A percentile compares a stretch with the other conserved stretches of the same genome.
Conservation (phyloP, 2,888 invertebrate genomes). For the Sinopyrophorus schimmeli region DNA sequence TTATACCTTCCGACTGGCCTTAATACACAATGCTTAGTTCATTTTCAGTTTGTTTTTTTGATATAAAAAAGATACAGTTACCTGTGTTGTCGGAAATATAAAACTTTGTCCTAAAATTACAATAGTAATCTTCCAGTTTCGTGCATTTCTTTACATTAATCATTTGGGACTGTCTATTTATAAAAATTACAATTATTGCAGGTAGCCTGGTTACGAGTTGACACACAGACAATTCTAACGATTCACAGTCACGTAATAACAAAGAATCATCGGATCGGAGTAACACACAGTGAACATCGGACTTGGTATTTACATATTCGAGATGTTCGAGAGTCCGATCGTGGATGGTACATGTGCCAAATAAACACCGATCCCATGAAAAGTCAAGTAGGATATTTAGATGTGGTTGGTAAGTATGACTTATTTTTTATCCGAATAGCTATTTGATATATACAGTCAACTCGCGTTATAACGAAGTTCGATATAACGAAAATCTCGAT, state of each 20-base stretch:
- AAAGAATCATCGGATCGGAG: slow-evolving; percentile 83
- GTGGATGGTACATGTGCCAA: slow-evolving; percentile 84
- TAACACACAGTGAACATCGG: slow-evolving; percentile 76
- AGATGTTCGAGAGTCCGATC: slow-evolving; percentile 77
- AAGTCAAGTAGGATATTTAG: slow-evolving; percentile 66
- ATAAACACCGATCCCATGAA: slow-evolving; percentile 78
- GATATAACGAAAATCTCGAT: no score
- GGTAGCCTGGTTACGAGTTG: slow-evolving; percentile 90
- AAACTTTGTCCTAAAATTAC: slow-evolving; percentile 4
- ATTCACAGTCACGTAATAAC: slow-evolving; percentile 89
- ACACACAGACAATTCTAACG: slow-evolving; percentile 87
- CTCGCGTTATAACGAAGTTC: no score
- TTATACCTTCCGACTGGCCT: slow-evolving; percentile 33
- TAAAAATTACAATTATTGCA: slow-evolving; percentile 51
- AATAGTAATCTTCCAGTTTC: slow-evolving; percentile 13
- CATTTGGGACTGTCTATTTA: slow-evolving; percentile 14
- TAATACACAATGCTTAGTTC: slow-evolving; percentile 20
- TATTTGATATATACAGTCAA: no score
- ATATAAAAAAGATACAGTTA: slow-evolving; percentile 3
- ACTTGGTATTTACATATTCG: slow-evolving; percentile 82
- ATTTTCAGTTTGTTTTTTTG: slow-evolving; percentile 12
- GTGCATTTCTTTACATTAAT: slow-evolving; percentile 9
- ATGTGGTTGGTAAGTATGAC: slow-evolving; percentile 66
- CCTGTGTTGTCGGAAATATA: background rate
- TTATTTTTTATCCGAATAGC: background rate